phyloP scores from a whole-genome alignment of 1,140 invertebrate species.

The Drosophila albomicans region DNA sequence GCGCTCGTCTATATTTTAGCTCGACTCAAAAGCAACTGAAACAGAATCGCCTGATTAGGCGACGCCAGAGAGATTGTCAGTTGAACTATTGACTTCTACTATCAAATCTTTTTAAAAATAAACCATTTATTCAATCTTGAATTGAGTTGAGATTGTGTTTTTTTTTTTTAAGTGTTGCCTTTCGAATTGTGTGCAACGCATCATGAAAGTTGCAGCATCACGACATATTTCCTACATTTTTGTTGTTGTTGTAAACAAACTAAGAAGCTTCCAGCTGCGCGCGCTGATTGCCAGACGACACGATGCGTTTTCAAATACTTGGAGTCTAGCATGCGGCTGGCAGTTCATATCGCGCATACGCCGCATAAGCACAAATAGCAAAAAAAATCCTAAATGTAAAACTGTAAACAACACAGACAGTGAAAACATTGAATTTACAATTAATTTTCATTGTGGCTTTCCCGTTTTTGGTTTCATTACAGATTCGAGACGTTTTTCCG shows the following conservation, averaged over 20 bases:
- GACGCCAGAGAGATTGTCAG: neutral
- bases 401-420: conserved; percentile 62
- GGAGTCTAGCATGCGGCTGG: neutral
- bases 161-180: neutral
- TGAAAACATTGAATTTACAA: conserved; percentile 66
- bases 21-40: conserved; percentile 9
- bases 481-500: conserved; percentile 66
- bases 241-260: conserved; percentile 58
- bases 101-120: neutral
- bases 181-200: conserved; percentile 2
- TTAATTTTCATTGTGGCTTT: conserved; percentile 59
- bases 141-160: neutral
- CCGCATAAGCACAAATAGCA: conserved; percentile 54
- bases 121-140: neutral
- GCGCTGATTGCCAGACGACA: conserved; percentile 78
- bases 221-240: conserved; percentile 3
- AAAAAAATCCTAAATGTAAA: conserved; percentile 12
- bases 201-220: conserved; percentile 33
- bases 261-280: conserved; percentile 77
- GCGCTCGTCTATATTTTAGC: neutral
- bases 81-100: neutral
- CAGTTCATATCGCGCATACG: conserved; percentile 22
- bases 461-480: conserved; percentile 59
- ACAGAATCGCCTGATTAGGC: neutral
- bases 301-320: conserved; percentile 76